Evolutionary conservation across 2,797 vertebrate species (phyloP), one percentile per base, ranked within the genome.

Genomic region (Galaxias olidus): DNA sequence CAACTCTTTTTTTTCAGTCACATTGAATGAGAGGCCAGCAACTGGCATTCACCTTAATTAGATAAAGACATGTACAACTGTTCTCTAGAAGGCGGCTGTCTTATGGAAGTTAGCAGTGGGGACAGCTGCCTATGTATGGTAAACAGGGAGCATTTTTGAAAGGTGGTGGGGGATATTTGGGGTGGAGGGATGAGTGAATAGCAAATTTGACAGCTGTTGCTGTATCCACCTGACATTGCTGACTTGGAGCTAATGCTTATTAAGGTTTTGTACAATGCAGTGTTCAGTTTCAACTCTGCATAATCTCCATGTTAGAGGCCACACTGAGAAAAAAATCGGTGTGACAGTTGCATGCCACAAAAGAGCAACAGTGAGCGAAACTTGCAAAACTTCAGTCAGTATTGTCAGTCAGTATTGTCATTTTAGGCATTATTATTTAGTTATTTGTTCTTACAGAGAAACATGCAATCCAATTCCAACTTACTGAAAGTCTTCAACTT

Each of bases 21-120:
- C 83, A 82, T 85, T 86, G 88, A 83, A 77, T 83, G 83, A 80
- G 75, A 76, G 88, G 84, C 81, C 82, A 72, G 83, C 84, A 87
- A 86, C 85, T 91, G 89, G 87, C 91, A 88, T 90, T 92, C 87
- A 86, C 89, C 88, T 91, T 93, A 92, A 93, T 93, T 91, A 90
- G 89, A 93, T 89, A 86, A 92, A 91, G 90, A 90, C 88, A 88
- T 90, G 88, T 88, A 91, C 86, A 88, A 91, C 91, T 87, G 89
- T 93, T 90, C 89, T 91, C 85, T 87, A 91, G 89, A 86, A 90
- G 88, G 87, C 84, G 83, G 86, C 86, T 89, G 89, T 92, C 91
- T 89, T 79, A 77, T 79, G 80, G 84, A 91, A 88, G 88, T 89
- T 90, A 89, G 79, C 79, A 65, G 86, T 81, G 83, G 81, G 90